Conservation (phyloP, 2,888 invertebrate species). For the Tigriopus californicus region DNA sequence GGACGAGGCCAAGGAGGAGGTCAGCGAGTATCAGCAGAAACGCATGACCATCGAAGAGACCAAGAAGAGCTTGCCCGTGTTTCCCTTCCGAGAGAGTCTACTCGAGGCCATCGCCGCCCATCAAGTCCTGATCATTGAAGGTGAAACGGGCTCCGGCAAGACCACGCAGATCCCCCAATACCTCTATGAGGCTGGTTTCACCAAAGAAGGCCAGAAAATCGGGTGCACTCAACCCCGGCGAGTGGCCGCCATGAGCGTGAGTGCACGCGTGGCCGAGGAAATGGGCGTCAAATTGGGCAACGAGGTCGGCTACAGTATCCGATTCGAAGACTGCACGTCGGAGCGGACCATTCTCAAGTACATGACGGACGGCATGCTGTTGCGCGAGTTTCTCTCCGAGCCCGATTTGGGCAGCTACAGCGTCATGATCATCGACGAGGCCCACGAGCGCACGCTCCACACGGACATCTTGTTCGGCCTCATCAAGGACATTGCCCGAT, state of each 20-base stretch:
- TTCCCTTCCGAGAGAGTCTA: slow-evolving; percentile 68
- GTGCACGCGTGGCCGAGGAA: slow-evolving; percentile 92
- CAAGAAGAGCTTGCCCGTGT: slow-evolving; percentile 78
- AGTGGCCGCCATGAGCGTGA: slow-evolving; percentile 99
- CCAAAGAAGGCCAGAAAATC: slow-evolving; percentile 36
- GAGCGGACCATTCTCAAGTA: slow-evolving; percentile 91
- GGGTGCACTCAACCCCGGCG: slow-evolving; percentile 94
- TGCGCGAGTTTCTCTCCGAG: slow-evolving; percentile 89
- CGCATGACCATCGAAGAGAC: slow-evolving; percentile 73
- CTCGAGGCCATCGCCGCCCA: neutral
- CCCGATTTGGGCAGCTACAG: slow-evolving; percentile 86
- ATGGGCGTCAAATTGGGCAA: slow-evolving; percentile 74
- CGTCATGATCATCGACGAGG: slow-evolving; percentile 98
- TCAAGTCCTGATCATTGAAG: slow-evolving; percentile 76
- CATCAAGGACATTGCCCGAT: slow-evolving; percentile 73
- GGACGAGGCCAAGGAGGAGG: slow-evolving; percentile 18
- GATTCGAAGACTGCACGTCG: slow-evolving; percentile 98
- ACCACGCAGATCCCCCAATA: slow-evolving; percentile 98
- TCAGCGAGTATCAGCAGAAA: slow-evolving; percentile 48
- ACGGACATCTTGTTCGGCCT: slow-evolving; percentile 95
- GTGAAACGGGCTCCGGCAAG: slow-evolving; percentile 93
- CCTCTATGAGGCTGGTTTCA: slow-evolving; percentile 84
- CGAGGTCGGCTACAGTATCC: slow-evolving; percentile 53
- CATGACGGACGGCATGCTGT: slow-evolving; percentile 97
- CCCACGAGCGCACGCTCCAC: slow-evolving; percentile 92